phyloP scores from a whole-genome alignment of 2,888 invertebrate species.

The Euplagia quadripunctaria region DNA sequence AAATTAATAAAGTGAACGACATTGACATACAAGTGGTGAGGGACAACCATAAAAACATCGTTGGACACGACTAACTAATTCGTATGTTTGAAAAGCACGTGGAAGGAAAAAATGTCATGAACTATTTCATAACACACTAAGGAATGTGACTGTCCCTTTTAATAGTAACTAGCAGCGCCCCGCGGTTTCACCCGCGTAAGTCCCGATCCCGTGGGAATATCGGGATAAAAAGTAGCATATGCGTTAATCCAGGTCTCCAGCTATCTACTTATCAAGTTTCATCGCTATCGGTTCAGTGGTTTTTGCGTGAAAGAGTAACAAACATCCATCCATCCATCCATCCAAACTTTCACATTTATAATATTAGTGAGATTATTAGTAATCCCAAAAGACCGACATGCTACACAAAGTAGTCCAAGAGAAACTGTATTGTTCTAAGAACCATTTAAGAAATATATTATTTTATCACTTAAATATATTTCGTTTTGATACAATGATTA shows the following conservation, averaged over 20 bases:
- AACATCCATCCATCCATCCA: no score
- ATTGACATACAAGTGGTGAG: constrained; percentile 55
- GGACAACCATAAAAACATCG: constrained; percentile 57
- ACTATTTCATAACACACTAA: constrained; percentile 55
- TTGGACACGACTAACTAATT: constrained; percentile 40
- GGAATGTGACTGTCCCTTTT: constrained; percentile 43
- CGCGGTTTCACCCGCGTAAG: no score
- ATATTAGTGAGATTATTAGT: no score
- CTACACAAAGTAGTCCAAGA: constrained; percentile 52
- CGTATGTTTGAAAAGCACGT: constrained; percentile 46
- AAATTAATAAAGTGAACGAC: constrained; percentile 61
- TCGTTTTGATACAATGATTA: constrained; percentile 30
- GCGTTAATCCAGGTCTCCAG: no score
- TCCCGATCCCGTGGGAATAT: no score
- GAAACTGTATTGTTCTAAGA: constrained; percentile 60
- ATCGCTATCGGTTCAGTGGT: no score
- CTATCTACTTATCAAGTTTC: no score
- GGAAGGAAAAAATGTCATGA: constrained; percentile 50
- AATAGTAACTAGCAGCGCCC: no score
- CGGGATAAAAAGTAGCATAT: no score
- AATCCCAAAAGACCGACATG: constrained; percentile 48
- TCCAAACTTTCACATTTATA: no score
- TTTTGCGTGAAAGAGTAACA: no score
- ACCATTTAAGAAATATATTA: not conserved
- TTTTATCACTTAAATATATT: constrained; percentile 31